phyloP scores from a whole-genome alignment of 2,888 invertebrate genomes.

The Aromia moschata region DNA sequence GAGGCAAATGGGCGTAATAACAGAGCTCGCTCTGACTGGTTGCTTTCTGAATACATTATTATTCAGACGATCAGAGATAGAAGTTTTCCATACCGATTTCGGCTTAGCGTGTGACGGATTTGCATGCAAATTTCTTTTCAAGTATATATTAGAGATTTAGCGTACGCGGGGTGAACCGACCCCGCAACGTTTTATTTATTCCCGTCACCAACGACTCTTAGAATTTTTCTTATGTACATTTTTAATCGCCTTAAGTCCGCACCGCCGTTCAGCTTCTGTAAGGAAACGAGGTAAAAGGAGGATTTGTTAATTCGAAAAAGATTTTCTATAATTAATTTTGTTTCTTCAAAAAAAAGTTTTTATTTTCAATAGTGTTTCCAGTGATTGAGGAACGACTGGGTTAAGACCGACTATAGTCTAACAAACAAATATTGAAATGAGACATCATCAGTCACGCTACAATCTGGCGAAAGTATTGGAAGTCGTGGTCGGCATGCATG shows the following conservation, averaged over 20 bases:
- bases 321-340: too few relatives aligned
- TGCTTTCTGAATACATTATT: constrained; percentile 59
- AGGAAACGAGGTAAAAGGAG: too few relatives aligned
- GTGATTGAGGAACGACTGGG: too few relatives aligned
- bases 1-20: constrained; percentile 51
- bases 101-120: constrained; percentile 61
- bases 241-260: not conserved
- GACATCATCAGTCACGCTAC: too few relatives aligned
- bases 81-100: constrained; percentile 60
- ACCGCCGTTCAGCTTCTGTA: too few relatives aligned
- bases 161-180: constrained; percentile 44
- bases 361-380: too few relatives aligned
- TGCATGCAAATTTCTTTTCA: constrained; percentile 62
- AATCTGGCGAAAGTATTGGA: too few relatives aligned
- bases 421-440: too few relatives aligned
- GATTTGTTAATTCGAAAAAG: too few relatives aligned
- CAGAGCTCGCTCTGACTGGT: constrained; percentile 52
- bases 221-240: not conserved
- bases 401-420: too few relatives aligned
- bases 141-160: constrained; percentile 60
- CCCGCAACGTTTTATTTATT: constrained; percentile 48
- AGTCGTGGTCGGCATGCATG: too few relatives aligned
- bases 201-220: constrained; percentile 35
- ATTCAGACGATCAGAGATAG: constrained; percentile 61
- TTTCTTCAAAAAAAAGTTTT: too few relatives aligned